Conservation (phyloP, 1,140 invertebrate species). For the Paramacrobiotus metropolitanus region DNA sequence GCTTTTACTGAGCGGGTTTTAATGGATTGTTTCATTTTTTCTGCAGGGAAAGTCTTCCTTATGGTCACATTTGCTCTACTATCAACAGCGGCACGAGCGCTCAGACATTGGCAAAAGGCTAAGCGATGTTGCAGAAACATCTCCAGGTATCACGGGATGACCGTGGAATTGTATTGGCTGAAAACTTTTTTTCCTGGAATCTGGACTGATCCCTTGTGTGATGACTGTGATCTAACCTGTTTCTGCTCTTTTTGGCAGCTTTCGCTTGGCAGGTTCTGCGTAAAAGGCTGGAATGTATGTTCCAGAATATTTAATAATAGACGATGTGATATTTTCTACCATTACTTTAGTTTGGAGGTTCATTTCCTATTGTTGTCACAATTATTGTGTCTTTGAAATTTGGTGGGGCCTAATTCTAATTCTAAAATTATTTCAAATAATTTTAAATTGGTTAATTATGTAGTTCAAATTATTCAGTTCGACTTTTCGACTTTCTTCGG, state of each 20-base stretch:
- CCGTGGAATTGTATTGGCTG: too few relatives aligned
- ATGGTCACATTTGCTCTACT: conserved; percentile 58
- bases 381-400: too few relatives aligned
- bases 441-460: too few relatives aligned
- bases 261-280: conserved; percentile 66
- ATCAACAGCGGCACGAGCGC: conserved; percentile 44
- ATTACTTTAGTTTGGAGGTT: too few relatives aligned
- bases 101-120: conserved; percentile 47
- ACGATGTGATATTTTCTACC: too few relatives aligned
- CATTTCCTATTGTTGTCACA: too few relatives aligned
- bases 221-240: background rate
- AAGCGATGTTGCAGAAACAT: conserved; percentile 13
- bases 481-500: too few relatives aligned
- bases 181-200: background rate
- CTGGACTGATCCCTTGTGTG: conserved; percentile 4
- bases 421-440: too few relatives aligned
- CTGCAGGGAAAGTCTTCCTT: conserved; percentile 61
- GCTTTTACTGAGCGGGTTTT: conserved; percentile 6
- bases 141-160: background rate
- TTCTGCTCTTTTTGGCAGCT: conserved; percentile 29
- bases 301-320: background rate
- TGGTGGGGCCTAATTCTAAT: too few relatives aligned
- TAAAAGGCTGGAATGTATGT: conserved; percentile 67
- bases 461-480: too few relatives aligned
- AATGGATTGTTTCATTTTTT: too few relatives aligned